Evolutionary conservation across 2,113 vertebrate species (phyloP).

Genomic region (Porphyrio hochstetteri): DNA sequence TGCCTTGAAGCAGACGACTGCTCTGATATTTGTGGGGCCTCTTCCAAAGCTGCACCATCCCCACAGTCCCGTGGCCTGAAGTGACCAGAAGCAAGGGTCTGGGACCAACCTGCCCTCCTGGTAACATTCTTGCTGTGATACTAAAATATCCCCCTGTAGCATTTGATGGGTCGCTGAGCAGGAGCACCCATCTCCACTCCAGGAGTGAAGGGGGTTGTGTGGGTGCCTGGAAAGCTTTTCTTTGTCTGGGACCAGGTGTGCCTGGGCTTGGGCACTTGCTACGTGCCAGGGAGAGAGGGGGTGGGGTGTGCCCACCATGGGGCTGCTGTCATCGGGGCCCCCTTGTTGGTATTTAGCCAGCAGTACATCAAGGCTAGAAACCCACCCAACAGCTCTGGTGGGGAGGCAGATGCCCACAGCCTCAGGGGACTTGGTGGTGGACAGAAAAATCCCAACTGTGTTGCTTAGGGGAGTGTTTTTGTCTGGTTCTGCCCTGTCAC

Average conservation of each 20-base stretch:
- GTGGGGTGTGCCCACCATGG: not conserved
- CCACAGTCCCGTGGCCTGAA: not conserved
- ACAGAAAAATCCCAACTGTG: not conserved
- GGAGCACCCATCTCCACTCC: not conserved
- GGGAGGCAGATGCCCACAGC: not conserved
- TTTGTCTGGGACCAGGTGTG: not conserved
- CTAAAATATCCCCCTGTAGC: not conserved
- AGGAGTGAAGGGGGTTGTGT: no score
- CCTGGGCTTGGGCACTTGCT: not conserved
- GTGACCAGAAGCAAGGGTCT: not conserved
- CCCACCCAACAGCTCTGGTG: accelerated
- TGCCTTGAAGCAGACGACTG: not conserved
- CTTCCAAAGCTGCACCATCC: not conserved
- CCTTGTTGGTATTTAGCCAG: not conserved
- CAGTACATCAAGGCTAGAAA: not conserved
- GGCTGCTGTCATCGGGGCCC: not conserved
- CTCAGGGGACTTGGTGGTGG: not conserved
- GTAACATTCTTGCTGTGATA: constrained; percentile 24
- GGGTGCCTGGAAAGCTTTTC: not conserved
- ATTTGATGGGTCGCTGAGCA: not conserved
- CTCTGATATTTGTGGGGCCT: not conserved
- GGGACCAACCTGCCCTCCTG: not conserved
- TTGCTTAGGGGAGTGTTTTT: not conserved
- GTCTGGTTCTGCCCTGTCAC: not conserved
- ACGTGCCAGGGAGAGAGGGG: not conserved